Conservation (phyloP, 2,797 vertebrate species). For the Taeniopygia guttata region DNA sequence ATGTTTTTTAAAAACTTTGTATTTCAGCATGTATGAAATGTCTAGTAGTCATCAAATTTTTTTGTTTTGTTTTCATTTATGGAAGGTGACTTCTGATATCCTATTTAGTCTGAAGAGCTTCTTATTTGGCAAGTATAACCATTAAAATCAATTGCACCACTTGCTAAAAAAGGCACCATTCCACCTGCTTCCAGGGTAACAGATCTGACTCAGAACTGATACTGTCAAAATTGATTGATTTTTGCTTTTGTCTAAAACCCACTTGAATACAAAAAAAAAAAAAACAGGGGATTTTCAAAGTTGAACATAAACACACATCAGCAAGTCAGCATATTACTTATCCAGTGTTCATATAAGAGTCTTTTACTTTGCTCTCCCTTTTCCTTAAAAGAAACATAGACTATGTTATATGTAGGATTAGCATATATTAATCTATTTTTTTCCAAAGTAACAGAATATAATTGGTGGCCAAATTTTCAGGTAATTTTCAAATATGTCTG, state of each 20-base stretch:
- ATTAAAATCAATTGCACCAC: neutral
- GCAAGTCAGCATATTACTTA: neutral
- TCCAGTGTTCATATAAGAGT: neutral
- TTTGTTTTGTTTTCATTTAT: neutral
- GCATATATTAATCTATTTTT: neutral
- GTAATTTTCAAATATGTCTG: neutral
- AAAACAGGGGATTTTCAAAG: neutral
- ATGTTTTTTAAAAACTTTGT: neutral
- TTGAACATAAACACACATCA: neutral
- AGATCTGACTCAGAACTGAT: constrained; percentile 3
- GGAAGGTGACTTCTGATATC: constrained; percentile 11
- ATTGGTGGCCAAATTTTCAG: neutral
- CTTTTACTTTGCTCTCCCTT: neutral
- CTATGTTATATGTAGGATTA: neutral
- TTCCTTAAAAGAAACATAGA: neutral
- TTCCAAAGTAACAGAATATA: neutral
- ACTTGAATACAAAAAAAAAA: neutral
- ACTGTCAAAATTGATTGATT: constrained; percentile 25
- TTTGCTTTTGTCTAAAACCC: neutral
- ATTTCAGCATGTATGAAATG: neutral
- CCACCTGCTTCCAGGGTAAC: neutral
- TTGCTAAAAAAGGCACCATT: neutral
- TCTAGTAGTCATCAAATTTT: neutral
- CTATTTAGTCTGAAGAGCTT: neutral
- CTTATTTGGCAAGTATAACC: constrained; percentile 1